Conservation (phyloP, 2,113 vertebrate species). For the Elgaria multicarinata region DNA sequence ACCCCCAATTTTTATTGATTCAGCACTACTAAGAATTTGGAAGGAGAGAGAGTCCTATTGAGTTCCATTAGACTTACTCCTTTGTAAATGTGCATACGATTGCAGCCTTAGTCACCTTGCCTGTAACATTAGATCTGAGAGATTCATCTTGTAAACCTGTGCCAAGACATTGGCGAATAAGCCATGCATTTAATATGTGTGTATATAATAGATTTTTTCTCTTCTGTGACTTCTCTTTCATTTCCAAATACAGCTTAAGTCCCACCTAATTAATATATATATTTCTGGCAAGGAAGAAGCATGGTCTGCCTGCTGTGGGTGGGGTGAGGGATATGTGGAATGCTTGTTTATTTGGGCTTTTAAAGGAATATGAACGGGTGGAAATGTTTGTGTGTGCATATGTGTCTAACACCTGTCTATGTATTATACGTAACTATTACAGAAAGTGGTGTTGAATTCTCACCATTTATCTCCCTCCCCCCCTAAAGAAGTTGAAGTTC, state of each 20-base stretch:
- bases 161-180: neutral
- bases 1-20: neutral
- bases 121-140: neutral
- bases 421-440: too few relatives aligned
- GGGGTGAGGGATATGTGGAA: neutral
- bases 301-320: neutral
- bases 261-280: neutral
- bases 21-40: too few relatives aligned
- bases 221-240: neutral
- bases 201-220: neutral
- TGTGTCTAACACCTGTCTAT: neutral
- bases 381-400: too few relatives aligned
- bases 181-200: accelerated
- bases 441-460: too few relatives aligned
- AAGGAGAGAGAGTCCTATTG: too few relatives aligned
- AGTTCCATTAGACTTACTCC: too few relatives aligned
- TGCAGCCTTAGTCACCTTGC: neutral
- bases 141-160: neutral
- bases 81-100: too few relatives aligned
- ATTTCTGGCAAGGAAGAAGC: neutral
- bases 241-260: neutral
- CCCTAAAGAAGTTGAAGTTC: neutral
- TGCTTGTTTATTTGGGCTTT: neutral
- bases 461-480: neutral
- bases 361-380: neutral